Evolutionary conservation across 2,888 invertebrate species (phyloP), one percentile per base, ranked within the genome.

Genomic region (Teinopalpus imperialis): DNA sequence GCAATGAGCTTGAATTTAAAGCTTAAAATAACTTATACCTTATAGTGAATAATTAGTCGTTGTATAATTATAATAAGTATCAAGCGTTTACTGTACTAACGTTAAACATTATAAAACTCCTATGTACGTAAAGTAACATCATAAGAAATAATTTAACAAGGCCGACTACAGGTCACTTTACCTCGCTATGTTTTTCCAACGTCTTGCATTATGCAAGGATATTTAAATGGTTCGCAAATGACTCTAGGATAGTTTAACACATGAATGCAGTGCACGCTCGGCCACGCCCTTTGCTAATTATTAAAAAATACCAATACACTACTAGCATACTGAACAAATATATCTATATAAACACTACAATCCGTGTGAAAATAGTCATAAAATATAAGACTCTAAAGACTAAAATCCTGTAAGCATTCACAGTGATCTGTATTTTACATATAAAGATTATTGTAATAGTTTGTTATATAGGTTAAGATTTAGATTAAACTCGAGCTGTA

Each of bases 201-300:
- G 26, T 24, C 59, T 61, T 54, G 54, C 59, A 66, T 61, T 63
- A 69, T 69, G 69, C 58, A 63, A 57, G 65, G 54, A 64, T 74
- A 75, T 74, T 72, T 44, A 68, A 71, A 74, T 73, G 49, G 53
- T 37, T 16, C 40, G 39, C 47, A 53, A 65, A 61, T 58, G 54
- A 53, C 35, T 45, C 41, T 35, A 46, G 53, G 49, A 36, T 53
- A 40, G 48, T 44, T 55, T 49, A 57, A 57, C 61, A 61, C 58
- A 61, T 57, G 59, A 10, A 31, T 49, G 34, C 21, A 35, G 29
- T 13, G 45, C 51, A 51, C 40, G 60, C 51, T 36, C 56, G 43
- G 50, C 54, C 66, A 62, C 69, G 65, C 71, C 69, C 60, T 53
- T 55, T 52, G 44, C 30, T 47, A 18, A 8, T 32, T 10, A 16